Percentiles rank a stretch among this genome's conserved stretches.
These are phyloP conservation scores for Mustelus asterias DNA, from an alignment of 2,113 vertebrate genomes.

Conservation along the genomic window DNA sequence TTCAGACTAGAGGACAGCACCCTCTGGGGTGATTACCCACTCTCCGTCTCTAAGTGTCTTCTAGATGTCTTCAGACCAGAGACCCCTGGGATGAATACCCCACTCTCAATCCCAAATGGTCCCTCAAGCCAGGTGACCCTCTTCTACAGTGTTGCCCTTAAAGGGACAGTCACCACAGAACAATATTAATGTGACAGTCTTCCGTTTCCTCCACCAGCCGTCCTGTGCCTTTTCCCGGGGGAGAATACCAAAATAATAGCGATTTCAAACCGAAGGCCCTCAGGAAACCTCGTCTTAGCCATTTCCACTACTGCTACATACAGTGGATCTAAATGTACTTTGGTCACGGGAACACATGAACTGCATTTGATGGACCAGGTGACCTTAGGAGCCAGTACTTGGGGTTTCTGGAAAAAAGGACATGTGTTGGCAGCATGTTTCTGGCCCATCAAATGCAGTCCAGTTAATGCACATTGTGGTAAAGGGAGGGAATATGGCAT, in stretches of 20 bases:
- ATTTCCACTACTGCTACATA: not conserved
- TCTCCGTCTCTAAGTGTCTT: too few relatives aligned
- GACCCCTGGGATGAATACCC: too few relatives aligned
- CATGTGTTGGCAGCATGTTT: not conserved
- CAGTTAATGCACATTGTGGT: constrained; percentile 3
- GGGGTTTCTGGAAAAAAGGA: not conserved
- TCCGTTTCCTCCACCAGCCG: not conserved
- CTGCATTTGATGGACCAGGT: too few relatives aligned
- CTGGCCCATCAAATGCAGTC: not conserved
- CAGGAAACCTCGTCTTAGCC: not conserved
- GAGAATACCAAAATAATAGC: not conserved
- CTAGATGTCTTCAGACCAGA: too few relatives aligned
- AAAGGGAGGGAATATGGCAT: constrained; percentile 2
- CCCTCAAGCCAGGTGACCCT: too few relatives aligned
- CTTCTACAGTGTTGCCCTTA: too few relatives aligned
- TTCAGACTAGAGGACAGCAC: too few relatives aligned
- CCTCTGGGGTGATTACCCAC: too few relatives aligned
- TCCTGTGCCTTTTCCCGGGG: too few relatives aligned
- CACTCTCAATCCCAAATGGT: too few relatives aligned
- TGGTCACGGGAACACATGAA: not conserved
- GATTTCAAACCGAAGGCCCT: not conserved
- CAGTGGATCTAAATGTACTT: not conserved
- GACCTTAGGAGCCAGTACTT: not conserved
- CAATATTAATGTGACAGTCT: not conserved
- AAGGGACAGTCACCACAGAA: too few relatives aligned